These are phyloP conservation scores for Nomada lathburiana DNA, from an alignment of 2,888 invertebrate genomes.

Conservation along the genomic window DNA sequence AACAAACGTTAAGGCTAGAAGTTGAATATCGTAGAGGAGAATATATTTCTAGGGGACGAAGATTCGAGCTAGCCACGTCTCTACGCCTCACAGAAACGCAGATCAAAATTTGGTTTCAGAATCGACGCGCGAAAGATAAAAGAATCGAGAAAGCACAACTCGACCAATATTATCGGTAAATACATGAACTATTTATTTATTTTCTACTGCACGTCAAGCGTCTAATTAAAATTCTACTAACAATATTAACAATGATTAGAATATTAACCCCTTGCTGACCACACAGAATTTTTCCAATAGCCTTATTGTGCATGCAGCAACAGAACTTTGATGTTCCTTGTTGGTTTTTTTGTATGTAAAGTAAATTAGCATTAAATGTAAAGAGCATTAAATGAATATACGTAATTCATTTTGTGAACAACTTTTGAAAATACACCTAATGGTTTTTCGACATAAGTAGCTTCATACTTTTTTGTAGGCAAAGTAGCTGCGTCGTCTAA, in stretches of 20 bases:
- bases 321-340: too few relatives aligned
- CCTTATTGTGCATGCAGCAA: too few relatives aligned
- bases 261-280: too few relatives aligned
- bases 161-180: slow-evolving; percentile 96
- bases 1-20: slow-evolving; percentile 95
- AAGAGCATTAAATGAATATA: too few relatives aligned
- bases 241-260: background rate
- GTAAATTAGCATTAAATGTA: too few relatives aligned
- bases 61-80: slow-evolving; percentile 91
- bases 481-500: too few relatives aligned
- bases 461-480: too few relatives aligned
- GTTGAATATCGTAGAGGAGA: slow-evolving; percentile 96
- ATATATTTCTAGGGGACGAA: slow-evolving; percentile 94
- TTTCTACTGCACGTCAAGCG: background rate
- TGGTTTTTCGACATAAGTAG: too few relatives aligned
- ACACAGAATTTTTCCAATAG: too few relatives aligned
- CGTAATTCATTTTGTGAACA: too few relatives aligned
- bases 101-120: slow-evolving; percentile 97
- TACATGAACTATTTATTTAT: background rate
- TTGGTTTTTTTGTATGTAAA: too few relatives aligned
- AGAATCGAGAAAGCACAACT: slow-evolving; percentile 97
- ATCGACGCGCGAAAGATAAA: slow-evolving; percentile 97
- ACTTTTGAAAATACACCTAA: too few relatives aligned
- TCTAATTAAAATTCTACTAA: background rate
- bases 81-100: slow-evolving; percentile 91